A percentile compares a stretch with the other conserved stretches of the same genome.
Conservation (phyloP, 2,888 invertebrate genomes). For the Biston betularia region DNA sequence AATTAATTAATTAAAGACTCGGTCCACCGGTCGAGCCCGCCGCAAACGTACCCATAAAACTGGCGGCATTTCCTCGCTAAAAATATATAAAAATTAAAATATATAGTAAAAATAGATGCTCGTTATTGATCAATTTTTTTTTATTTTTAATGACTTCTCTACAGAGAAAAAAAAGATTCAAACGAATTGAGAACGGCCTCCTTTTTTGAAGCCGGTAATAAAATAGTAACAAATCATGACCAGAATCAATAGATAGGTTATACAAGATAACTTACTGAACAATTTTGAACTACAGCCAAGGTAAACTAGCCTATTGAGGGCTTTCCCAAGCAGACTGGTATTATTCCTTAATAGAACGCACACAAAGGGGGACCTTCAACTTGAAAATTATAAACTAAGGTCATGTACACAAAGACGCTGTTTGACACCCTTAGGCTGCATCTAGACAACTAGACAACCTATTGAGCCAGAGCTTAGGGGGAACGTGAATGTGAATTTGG, state of each 20-base stretch:
- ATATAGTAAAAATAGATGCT: no score
- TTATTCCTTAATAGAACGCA: conserved; percentile 57
- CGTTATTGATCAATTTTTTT: no score
- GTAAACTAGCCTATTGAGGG: conserved; percentile 74
- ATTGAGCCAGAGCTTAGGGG: conserved; percentile 54
- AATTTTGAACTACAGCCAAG: conserved; percentile 16
- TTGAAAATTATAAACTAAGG: conserved; percentile 81
- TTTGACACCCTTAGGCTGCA: conserved; percentile 66
- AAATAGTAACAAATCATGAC: background rate
- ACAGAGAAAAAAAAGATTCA: no score
- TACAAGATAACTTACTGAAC: conserved; percentile 8
- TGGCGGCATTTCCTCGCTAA: no score
- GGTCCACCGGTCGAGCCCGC: no score
- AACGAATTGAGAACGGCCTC: no score
- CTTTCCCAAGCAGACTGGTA: conserved; percentile 69
- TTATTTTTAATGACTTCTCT: no score
- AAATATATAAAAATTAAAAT: no score
- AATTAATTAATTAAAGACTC: no score
- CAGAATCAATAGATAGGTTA: background rate
- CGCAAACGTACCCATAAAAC: no score
- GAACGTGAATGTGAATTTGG: conserved; percentile 47
- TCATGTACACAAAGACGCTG: conserved; percentile 65
- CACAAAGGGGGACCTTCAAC: conserved; percentile 80
- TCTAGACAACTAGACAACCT: conserved; percentile 75
- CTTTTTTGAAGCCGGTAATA: no score